Percentiles rank a stretch among this genome's conserved stretches.
Conservation (phyloP, 1,140 invertebrate genomes). For the Heliconius congener region DNA sequence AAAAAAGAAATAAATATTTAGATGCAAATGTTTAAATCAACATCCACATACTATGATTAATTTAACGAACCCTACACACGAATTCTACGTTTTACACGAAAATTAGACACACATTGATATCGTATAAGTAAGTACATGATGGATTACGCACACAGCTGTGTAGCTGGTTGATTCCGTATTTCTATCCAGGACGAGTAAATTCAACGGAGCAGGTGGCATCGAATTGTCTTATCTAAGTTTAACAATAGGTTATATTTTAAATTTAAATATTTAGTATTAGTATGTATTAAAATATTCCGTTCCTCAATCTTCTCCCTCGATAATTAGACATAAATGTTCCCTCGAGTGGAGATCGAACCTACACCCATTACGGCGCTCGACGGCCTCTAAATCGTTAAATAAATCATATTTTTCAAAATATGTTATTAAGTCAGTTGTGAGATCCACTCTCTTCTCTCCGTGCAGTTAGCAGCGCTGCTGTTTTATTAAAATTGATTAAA, state of each 20-base stretch:
- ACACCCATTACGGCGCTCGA: too few relatives aligned
- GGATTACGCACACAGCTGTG: slow-evolving; percentile 40
- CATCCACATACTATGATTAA: slow-evolving; percentile 22
- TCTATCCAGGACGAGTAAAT: slow-evolving; percentile 38
- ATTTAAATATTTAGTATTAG: too few relatives aligned
- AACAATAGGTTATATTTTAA: neutral
- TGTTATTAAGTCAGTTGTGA: too few relatives aligned
- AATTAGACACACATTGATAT: slow-evolving; percentile 1
- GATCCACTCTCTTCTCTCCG: too few relatives aligned
- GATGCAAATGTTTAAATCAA: slow-evolving; percentile 42
- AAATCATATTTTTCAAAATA: too few relatives aligned
- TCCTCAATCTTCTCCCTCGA: too few relatives aligned
- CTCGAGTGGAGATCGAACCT: too few relatives aligned
- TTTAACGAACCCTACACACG: slow-evolving; percentile 18
- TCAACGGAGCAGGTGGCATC: slow-evolving; percentile 18
- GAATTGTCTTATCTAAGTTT: slow-evolving; percentile 15
- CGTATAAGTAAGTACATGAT: slow-evolving; percentile 29
- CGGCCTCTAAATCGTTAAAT: too few relatives aligned
- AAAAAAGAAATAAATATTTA: neutral
- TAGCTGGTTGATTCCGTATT: slow-evolving; percentile 42
- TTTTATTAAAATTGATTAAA: too few relatives aligned
- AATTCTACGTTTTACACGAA: slow-evolving; percentile 14
- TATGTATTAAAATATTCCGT: too few relatives aligned
- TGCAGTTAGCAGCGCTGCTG: too few relatives aligned
- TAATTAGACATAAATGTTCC: too few relatives aligned